phyloP scores from a whole-genome alignment of 1,140 invertebrate genomes.

The Drosophila pallidifrons region DNA sequence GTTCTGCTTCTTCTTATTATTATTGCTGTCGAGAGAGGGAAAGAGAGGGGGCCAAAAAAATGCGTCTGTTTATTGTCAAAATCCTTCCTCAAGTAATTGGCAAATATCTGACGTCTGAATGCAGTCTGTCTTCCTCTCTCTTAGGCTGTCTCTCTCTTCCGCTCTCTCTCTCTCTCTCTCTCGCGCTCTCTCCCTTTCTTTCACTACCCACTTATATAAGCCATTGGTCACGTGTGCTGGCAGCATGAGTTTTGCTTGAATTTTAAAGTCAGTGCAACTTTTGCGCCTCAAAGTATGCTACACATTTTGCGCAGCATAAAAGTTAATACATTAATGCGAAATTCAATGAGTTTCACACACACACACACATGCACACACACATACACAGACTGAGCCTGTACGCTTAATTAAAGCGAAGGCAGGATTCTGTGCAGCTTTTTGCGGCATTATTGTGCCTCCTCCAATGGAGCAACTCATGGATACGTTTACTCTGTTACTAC shows the following conservation, averaged over 20 bases:
- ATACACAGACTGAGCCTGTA: slow-evolving; percentile 16
- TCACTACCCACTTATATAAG: not conserved
- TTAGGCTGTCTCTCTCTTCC: not conserved
- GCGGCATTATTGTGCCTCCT: slow-evolving; percentile 37
- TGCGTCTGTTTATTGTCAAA: slow-evolving; percentile 64
- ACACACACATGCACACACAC: slow-evolving; percentile 2
- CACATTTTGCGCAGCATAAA: slow-evolving; percentile 36
- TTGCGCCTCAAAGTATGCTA: slow-evolving; percentile 52
- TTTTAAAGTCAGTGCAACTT: slow-evolving; percentile 30
- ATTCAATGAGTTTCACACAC: slow-evolving; percentile 54
- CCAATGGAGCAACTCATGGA: slow-evolving; percentile 27
- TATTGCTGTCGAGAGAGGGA: not conserved
- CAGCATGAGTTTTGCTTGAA: slow-evolving; percentile 14
- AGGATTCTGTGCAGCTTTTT: slow-evolving; percentile 2
- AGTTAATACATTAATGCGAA: slow-evolving; percentile 61
- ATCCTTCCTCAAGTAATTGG: slow-evolving; percentile 46
- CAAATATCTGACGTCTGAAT: slow-evolving; percentile 2
- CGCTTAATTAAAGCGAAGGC: slow-evolving; percentile 58
- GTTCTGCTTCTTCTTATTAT: too few relatives aligned
- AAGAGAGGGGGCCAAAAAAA: not conserved
- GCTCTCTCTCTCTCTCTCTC: not conserved
- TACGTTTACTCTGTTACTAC: slow-evolving; percentile 35
- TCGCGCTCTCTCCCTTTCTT: not conserved
- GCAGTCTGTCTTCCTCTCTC: not conserved
- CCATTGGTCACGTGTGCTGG: slow-evolving; percentile 32